Conservation (phyloP, 2,797 vertebrate genomes). For the Anisognathus igniventris region DNA sequence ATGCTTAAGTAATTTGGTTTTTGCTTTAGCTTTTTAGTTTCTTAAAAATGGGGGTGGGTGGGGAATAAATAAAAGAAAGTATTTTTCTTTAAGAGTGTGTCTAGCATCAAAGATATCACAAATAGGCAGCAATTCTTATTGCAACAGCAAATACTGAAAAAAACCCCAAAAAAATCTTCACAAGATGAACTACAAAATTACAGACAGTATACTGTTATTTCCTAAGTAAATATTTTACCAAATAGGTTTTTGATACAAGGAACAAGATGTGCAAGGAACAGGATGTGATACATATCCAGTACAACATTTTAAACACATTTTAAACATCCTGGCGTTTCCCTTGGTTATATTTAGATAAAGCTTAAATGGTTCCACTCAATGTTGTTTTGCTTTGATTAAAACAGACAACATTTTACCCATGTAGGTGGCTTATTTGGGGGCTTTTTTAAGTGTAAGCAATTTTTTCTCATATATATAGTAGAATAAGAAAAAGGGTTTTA, state of each 20-base stretch:
- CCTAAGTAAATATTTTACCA: constrained; percentile 32
- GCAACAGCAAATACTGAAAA: neutral
- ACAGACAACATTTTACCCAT: neutral
- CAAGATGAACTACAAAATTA: neutral
- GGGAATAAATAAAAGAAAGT: neutral
- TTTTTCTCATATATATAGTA: neutral
- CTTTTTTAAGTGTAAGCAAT: neutral
- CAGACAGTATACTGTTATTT: neutral
- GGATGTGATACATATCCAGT: neutral
- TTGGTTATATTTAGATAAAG: constrained; percentile 19
- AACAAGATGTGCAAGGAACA: constrained; percentile 16
- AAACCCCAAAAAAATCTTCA: neutral
- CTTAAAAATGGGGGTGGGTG: neutral
- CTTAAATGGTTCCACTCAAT: neutral
- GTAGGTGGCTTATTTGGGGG: neutral
- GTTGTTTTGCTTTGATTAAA: constrained; percentile 3
- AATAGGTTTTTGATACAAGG: neutral
- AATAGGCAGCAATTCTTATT: neutral
- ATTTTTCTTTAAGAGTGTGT: neutral
- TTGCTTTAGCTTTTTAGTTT: neutral
- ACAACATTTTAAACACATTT: constrained; percentile 18
- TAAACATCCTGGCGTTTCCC: constrained; percentile 5
- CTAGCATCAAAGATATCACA: neutral
- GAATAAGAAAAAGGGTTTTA: neutral
- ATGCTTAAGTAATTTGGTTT: neutral